These are phyloP conservation scores for Cardiocondyla obscurior DNA, from an alignment of 1,140 invertebrate genomes.

Conservation along the genomic window DNA sequence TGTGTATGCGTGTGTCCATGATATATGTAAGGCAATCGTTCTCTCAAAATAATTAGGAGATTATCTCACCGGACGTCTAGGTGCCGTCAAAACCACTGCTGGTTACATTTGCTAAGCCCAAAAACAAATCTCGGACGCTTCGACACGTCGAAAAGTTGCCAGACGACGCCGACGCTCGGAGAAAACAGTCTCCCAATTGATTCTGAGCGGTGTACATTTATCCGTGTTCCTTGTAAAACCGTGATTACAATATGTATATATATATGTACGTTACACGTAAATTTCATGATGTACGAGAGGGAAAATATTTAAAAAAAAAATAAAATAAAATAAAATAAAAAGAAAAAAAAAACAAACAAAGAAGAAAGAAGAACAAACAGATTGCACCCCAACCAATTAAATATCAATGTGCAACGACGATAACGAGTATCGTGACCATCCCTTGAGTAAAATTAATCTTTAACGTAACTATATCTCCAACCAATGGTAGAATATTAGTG, in stretches of 20 bases:
- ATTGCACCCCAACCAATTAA: slow-evolving; percentile 83
- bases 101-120: neutral
- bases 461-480: slow-evolving; percentile 78
- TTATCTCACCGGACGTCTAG: neutral
- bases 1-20: slow-evolving; percentile 16
- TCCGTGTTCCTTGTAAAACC: slow-evolving; percentile 32
- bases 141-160: neutral
- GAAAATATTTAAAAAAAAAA: slow-evolving; percentile 36
- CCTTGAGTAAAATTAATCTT: slow-evolving; percentile 79
- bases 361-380: slow-evolving; percentile 74
- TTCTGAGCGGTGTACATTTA: slow-evolving; percentile 27
- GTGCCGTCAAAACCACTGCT: neutral
- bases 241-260: slow-evolving; percentile 57
- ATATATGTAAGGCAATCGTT: neutral
- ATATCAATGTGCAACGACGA: slow-evolving; percentile 82
- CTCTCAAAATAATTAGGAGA: slow-evolving; percentile 28
- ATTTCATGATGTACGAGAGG: slow-evolving; percentile 47
- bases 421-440: slow-evolving; percentile 79
- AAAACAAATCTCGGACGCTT: neutral
- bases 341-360: slow-evolving; percentile 33
- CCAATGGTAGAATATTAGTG: slow-evolving; percentile 78
- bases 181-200: neutral
- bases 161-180: neutral
- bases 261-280: slow-evolving; percentile 48
- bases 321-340: slow-evolving; percentile 74